Evolutionary conservation across 2,888 invertebrate species (phyloP), one percentile per base, ranked within the genome.

Genomic region (Athalia cordata): DNA sequence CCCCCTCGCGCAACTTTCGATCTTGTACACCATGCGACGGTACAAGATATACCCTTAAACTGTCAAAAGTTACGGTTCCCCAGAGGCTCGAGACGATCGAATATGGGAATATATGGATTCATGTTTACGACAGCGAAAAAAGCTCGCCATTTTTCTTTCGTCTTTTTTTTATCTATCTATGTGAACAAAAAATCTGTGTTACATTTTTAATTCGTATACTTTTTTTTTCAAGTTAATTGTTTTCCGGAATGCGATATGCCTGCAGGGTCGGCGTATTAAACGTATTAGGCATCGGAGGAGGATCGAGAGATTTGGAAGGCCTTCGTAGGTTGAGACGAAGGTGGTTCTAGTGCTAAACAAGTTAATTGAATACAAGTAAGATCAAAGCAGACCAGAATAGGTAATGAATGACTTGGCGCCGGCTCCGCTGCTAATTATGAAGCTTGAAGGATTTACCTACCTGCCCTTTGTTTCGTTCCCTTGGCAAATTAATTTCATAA

Each of bases 311-410:
- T 57, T 57, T 50, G 67, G 55, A 3, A 55, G 55, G 43, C 29
- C 55, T 9, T 47, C 9, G 45, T 59, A n/a, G 29, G 55, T 55
- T 7, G n/a, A 1, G 1, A 5, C 49, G 75, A 57, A 72, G 57
- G 78, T 45, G 82, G 59, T 75, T 78, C 15, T 64, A 62, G 61
- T 77, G 80, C 77, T 77, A 80, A 81, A 78, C 81, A 81, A 83
- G 80, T 80, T 83, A 83, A 83, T 83, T 82, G 80, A 81, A 82
- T 81, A 79, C 79, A 77, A 77, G 75, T 61, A 77, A 80, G 70
- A 79, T 82, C 81, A 80, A 81, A 82, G 81, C 77, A 4, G 70
- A 67, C 80, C 76, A 80, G 80, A 79, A 77, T 78, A 77, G 29
- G 81, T 82, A 81, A 81, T 81, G 82, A 82, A 82, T 80, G 81